Conservation (phyloP, 2,113 vertebrate genomes). For the Epinephelus fuscoguttatus region DNA sequence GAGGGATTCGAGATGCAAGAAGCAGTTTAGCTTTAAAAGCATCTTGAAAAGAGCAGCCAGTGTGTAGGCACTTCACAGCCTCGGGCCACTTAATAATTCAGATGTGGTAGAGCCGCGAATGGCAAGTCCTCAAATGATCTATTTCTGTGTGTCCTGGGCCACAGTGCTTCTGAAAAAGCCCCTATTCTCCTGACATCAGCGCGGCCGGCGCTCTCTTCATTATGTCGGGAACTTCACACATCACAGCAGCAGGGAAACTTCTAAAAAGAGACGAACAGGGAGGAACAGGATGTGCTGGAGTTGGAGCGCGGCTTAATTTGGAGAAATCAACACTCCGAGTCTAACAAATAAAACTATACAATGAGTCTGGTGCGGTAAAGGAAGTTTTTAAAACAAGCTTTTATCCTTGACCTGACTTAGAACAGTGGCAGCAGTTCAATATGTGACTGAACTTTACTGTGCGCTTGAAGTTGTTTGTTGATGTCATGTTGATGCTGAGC, state of each 20-base stretch:
- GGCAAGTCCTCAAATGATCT: conserved; percentile 63
- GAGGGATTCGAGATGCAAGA: conserved; percentile 26
- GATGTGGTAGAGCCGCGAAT: conserved; percentile 48
- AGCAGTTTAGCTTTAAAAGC: conserved; percentile 65
- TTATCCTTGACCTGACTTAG: neutral
- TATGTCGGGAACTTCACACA: conserved; percentile 30
- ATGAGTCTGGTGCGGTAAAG: neutral
- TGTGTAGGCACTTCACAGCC: conserved; percentile 58
- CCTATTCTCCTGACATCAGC: conserved; percentile 40
- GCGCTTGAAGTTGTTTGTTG: neutral
- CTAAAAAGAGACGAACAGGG: conserved; percentile 8
- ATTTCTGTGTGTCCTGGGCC: conserved; percentile 54
- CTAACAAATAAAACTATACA: neutral
- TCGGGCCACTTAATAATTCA: conserved; percentile 74
- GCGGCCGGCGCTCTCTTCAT: conserved; percentile 16
- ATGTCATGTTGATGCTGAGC: neutral
- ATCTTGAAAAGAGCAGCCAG: conserved; percentile 50
- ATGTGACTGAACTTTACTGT: neutral
- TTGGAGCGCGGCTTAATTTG: neutral
- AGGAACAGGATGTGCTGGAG: neutral
- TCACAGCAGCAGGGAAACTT: conserved; percentile 23
- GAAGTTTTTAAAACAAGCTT: neutral
- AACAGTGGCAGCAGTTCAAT: neutral
- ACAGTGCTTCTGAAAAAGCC: conserved; percentile 27
- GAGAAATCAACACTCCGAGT: conserved; percentile 3